These are phyloP conservation scores for Palloptera scutellata DNA, from an alignment of 2,888 invertebrate genomes.

Conservation along the genomic window DNA sequence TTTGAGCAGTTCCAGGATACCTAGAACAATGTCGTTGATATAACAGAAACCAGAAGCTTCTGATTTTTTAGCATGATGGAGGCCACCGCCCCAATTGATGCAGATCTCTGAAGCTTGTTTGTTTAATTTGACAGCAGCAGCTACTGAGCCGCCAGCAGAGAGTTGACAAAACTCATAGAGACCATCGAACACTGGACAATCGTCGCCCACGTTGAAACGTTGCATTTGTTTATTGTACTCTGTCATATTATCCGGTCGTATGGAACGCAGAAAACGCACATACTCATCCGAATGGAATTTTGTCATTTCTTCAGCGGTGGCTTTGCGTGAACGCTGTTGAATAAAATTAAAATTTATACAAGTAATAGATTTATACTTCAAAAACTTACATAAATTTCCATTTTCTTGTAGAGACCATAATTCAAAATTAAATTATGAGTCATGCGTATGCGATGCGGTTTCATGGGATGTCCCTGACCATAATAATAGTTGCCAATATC, in stretches of 20 bases:
- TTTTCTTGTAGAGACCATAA: slow-evolving; percentile 98
- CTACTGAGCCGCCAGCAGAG: slow-evolving; percentile 97
- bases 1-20: slow-evolving; percentile 94
- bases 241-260: slow-evolving; percentile 98
- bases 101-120: slow-evolving; percentile 99
- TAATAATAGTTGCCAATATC: slow-evolving; percentile 99
- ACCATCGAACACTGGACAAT: slow-evolving; percentile 99
- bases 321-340: slow-evolving; percentile 94
- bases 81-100: slow-evolving; percentile 99
- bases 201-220: slow-evolving; percentile 98
- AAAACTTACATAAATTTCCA: slow-evolving; percentile 97
- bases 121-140: slow-evolving; percentile 98
- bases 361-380: not conserved
- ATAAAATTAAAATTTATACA: slow-evolving; percentile 2
- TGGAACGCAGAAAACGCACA: slow-evolving; percentile 94
- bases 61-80: slow-evolving; percentile 99
- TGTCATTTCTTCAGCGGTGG: slow-evolving; percentile 99
- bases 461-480: slow-evolving; percentile 99
- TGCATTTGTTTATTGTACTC: slow-evolving; percentile 99
- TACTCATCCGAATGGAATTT: slow-evolving; percentile 99
- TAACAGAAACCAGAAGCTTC: slow-evolving; percentile 99
- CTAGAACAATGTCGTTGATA: slow-evolving; percentile 98
- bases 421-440: slow-evolving; percentile 97
- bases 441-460: slow-evolving; percentile 99
- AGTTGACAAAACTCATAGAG: slow-evolving; percentile 99